Conservation (phyloP, 2,888 invertebrate species). For the Tachina fera region DNA sequence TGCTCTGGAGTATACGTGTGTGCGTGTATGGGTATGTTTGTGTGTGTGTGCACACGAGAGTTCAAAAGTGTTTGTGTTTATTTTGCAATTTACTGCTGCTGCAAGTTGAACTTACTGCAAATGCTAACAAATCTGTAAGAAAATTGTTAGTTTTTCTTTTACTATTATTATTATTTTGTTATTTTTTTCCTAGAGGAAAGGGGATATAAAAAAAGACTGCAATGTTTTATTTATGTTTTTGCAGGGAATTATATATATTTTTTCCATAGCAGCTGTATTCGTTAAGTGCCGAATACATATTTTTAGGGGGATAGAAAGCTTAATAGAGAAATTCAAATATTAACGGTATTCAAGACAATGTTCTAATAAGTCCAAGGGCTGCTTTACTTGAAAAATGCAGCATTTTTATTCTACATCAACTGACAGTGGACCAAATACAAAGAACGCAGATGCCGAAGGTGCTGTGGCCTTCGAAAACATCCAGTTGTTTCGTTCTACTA, state of each 20-base stretch:
- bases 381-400: too few species aligned
- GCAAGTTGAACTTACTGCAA: slow-evolving; percentile 18
- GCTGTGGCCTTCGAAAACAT: too few species aligned
- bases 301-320: background rate
- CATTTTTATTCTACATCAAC: too few species aligned
- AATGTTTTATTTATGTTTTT: slow-evolving; percentile 30
- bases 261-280: slow-evolving; percentile 20
- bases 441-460: too few species aligned
- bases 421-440: too few species aligned
- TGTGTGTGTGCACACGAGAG: background rate
- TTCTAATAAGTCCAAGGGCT: too few species aligned
- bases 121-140: slow-evolving; percentile 38
- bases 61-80: background rate
- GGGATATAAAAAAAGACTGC: background rate
- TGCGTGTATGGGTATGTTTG: background rate
- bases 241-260: background rate
- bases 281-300: background rate
- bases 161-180: background rate
- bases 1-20: background rate
- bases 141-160: slow-evolving; percentile 48
- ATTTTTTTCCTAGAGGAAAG: background rate
- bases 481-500: too few species aligned
- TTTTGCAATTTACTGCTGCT: slow-evolving; percentile 15
- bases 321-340: too few species aligned
- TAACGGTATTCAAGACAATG: too few species aligned